These are phyloP conservation scores for Craniophora ligustri DNA, from an alignment of 2,888 invertebrate genomes.

Conservation along the genomic window DNA sequence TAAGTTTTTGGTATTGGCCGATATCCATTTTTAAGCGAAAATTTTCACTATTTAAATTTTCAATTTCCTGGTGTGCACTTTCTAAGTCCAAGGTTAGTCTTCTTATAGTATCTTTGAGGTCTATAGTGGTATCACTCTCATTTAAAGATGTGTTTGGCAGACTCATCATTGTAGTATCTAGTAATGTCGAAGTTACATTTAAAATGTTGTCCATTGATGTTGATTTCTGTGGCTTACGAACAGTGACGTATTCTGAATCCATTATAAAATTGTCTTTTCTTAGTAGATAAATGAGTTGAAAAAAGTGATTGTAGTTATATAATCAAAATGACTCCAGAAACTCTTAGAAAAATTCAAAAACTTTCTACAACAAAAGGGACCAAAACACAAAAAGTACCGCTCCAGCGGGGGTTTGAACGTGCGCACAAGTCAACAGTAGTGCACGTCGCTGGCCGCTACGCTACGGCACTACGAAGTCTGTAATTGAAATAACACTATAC, in stretches of 20 bases:
- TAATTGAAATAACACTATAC: not conserved
- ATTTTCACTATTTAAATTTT: constrained; percentile 1
- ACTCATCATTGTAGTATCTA: not conserved
- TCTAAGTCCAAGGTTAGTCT: not conserved
- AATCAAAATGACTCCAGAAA: not conserved
- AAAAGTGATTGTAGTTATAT: no score
- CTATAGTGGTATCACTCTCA: not conserved
- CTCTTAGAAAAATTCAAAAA: not conserved
- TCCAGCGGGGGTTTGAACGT: not conserved
- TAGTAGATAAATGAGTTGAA: no score
- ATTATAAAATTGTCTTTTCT: no score
- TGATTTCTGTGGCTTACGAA: not conserved
- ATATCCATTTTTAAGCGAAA: not conserved
- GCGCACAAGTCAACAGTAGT: not conserved
- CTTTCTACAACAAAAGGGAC: not conserved
- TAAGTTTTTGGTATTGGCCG: not conserved
- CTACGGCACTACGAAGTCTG: not conserved
- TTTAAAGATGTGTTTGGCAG: not conserved
- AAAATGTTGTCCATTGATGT: constrained; percentile 1
- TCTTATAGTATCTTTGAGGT: not conserved
- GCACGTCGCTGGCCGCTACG: not conserved
- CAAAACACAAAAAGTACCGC: not conserved
- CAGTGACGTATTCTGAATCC: constrained; percentile 1
- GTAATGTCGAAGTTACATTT: not conserved
- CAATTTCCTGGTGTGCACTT: not conserved